These are phyloP conservation scores for Montipora cactus DNA, from an alignment of 64 coral and sea anemone genomes.

Conservation along the genomic window DNA sequence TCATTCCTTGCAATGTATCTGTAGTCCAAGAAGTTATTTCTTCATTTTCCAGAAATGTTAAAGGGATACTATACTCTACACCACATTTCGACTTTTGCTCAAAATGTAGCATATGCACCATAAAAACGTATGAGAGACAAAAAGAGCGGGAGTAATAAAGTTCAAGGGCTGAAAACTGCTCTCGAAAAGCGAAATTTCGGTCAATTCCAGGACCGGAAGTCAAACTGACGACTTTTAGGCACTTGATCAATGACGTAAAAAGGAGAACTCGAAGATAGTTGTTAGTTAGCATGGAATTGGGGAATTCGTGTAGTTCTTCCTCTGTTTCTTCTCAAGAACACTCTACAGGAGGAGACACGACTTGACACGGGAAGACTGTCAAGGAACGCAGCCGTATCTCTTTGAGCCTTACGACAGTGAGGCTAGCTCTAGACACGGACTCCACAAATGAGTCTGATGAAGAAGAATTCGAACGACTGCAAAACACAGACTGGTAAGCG, in stretches of 20 bases:
- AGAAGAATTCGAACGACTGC: not conserved
- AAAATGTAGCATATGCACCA: not conserved
- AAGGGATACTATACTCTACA: conserved; percentile 22
- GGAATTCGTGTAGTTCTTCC: not conserved
- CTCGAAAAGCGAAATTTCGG: not conserved
- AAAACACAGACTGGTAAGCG: conserved; percentile 22
- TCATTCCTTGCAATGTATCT: not conserved
- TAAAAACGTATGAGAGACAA: not conserved
- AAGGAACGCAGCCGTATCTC: not conserved
- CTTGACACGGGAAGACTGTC: not conserved
- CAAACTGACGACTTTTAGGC: not conserved
- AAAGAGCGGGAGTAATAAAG: not conserved
- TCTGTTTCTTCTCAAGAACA: not conserved
- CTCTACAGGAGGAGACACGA: not conserved
- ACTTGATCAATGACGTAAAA: conserved; percentile 9
- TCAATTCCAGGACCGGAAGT: conserved; percentile 3
- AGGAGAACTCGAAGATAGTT: not conserved
- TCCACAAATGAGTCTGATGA: not conserved
- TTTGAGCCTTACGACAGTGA: not conserved
- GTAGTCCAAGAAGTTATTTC: not conserved
- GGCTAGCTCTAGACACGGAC: not conserved
- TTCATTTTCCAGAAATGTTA: not conserved
- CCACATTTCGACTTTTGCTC: not conserved
- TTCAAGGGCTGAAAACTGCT: too few species aligned
- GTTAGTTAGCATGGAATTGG: not conserved